These are phyloP conservation scores for Sardinella longiceps DNA, from an alignment of 2,797 vertebrate genomes.

Conservation along the genomic window DNA sequence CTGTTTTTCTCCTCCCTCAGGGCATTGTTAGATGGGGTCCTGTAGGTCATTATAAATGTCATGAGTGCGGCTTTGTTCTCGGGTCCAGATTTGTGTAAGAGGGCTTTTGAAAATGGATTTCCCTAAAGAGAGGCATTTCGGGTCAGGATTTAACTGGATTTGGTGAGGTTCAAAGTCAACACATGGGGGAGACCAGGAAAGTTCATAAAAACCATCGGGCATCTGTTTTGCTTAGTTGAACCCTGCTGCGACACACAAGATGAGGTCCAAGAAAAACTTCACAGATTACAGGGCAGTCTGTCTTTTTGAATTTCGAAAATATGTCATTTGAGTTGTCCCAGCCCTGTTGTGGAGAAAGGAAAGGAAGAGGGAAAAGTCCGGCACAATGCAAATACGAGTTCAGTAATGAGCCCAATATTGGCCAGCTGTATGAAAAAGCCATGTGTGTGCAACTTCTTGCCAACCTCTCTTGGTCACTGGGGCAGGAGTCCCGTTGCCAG, in stretches of 20 bases:
- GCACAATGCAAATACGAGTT: conserved; percentile 25
- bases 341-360: neutral
- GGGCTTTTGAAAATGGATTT: neutral
- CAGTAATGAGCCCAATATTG: conserved; percentile 37
- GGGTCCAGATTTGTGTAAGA: neutral
- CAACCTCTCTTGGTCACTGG: conserved; percentile 57
- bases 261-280: neutral
- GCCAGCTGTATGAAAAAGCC: conserved; percentile 32
- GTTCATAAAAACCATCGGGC: neutral
- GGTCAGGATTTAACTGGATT: conserved; percentile 14
- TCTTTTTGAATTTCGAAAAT: neutral
- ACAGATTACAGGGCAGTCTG: neutral
- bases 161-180: neutral
- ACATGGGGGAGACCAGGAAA: conserved; percentile 1
- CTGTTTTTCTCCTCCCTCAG: neutral
- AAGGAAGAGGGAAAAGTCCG: conserved; percentile 21
- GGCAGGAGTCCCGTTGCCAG: conserved; percentile 49
- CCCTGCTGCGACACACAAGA: neutral
- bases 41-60: neutral
- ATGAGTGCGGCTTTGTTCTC: neutral
- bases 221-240: neutral
- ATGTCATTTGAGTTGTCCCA: neutral
- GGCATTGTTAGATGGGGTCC: neutral
- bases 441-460: conserved; percentile 36
- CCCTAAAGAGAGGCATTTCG: neutral